These are phyloP conservation scores for Peromyscus polionotus DNA, from an alignment of 2,113 vertebrate species.

Conservation along the genomic window DNA sequence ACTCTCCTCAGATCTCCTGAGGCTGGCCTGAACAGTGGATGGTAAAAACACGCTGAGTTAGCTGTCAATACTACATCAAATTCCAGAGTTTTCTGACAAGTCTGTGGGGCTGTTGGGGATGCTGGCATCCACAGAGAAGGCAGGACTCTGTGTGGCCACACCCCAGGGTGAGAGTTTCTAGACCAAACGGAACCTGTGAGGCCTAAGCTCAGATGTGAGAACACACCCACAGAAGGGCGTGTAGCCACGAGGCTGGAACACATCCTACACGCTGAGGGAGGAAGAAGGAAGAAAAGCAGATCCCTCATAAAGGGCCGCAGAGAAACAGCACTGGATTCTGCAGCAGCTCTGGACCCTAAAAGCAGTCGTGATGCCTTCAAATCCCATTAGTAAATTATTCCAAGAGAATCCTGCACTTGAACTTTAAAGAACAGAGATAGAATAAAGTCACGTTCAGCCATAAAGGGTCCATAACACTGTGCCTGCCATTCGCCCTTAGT, in stretches of 20 bases:
- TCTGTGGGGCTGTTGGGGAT: background rate
- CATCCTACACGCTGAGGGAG: background rate
- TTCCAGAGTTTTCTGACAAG: constrained; percentile 5
- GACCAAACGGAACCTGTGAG: background rate
- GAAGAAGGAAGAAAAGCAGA: background rate
- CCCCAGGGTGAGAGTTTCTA: background rate
- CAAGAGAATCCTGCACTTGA: background rate
- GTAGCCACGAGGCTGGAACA: accelerated
- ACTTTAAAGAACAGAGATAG: background rate
- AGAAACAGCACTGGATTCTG: background rate
- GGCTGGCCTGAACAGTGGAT: background rate
- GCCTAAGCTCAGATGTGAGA: background rate
- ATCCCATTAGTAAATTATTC: background rate
- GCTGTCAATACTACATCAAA: background rate
- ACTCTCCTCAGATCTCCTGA: background rate
- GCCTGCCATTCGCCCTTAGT: background rate
- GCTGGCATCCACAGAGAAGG: background rate
- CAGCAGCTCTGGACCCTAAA: background rate
- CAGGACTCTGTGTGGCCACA: accelerated
- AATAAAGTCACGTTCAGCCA: background rate
- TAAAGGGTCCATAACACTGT: background rate
- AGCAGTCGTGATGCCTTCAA: background rate
- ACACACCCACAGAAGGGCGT: background rate
- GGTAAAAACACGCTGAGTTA: background rate
- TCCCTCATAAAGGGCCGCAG: accelerated